Conservation (phyloP, 2,888 invertebrate species). For the Cecidostiba fungosa region DNA sequence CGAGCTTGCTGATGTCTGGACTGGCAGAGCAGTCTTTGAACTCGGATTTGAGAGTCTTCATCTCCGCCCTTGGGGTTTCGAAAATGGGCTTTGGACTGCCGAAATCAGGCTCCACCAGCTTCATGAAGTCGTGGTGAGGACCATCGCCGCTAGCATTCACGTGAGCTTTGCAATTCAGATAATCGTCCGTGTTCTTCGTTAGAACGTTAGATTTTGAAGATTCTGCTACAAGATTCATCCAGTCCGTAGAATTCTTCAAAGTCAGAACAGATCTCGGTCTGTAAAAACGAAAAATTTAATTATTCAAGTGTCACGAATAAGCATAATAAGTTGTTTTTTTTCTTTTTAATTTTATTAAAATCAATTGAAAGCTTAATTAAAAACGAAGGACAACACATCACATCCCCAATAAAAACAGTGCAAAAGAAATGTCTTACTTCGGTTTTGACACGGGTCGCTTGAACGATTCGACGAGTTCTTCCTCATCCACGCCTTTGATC, state of each 20-base stretch:
- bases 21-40: conserved; percentile 8
- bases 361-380: background rate
- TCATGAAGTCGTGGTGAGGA: background rate
- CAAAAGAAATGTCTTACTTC: conserved; percentile 28
- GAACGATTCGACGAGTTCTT: background rate
- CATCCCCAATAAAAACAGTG: background rate
- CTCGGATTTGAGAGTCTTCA: conserved; percentile 42
- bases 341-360: background rate
- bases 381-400: background rate
- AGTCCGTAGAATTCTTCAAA: conserved; percentile 7
- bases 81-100: background rate
- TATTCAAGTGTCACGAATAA: background rate
- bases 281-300: background rate
- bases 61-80: background rate
- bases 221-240: background rate
- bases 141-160: conserved; percentile 51
- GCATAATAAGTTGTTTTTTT: no score
- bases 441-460: background rate
- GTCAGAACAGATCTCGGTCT: conserved; percentile 48
- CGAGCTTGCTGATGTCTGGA: conserved; percentile 15
- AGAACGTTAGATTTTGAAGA: background rate
- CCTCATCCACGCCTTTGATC: conserved; percentile 34
- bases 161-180: background rate
- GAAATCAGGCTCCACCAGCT: background rate
- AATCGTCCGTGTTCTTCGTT: conserved; percentile 2